Evolutionary conservation across 2,888 invertebrate genomes (phyloP).

Genomic region (Xanthorhoe designata): DNA sequence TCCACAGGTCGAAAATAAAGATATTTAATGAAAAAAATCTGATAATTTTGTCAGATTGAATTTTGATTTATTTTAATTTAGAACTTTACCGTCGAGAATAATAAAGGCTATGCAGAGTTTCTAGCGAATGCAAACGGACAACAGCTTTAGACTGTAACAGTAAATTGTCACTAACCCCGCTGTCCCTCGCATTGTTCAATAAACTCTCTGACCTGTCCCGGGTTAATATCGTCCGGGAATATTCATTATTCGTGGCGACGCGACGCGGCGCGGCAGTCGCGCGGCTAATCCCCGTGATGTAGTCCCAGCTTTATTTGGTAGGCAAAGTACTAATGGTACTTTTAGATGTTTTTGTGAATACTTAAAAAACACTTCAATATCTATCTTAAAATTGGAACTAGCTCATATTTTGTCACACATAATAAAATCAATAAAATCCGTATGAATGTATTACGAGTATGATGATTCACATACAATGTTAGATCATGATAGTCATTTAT

Average conservation of each 20-base stretch:
- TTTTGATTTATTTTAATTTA: too few species aligned
- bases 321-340: neutral
- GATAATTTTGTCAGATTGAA: too few species aligned
- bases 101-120: neutral
- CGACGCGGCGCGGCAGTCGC: constrained; percentile 8
- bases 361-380: neutral
- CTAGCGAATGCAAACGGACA: neutral
- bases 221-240: constrained; percentile 29
- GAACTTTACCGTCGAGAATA: too few species aligned
- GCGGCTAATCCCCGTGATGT: constrained; percentile 27
- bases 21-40: too few species aligned
- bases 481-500: too few species aligned
- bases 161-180: constrained; percentile 23
- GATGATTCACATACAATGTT: too few species aligned
- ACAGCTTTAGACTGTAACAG: constrained; percentile 10
- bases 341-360: neutral
- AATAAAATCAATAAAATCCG: too few species aligned
- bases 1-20: too few species aligned
- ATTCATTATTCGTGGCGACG: constrained; percentile 25
- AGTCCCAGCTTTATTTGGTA: constrained; percentile 18
- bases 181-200: constrained; percentile 32
- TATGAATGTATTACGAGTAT: too few species aligned
- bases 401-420: too few species aligned
- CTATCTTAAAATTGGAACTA: too few species aligned
- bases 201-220: constrained; percentile 22